Conservation (phyloP, 2,888 invertebrate species). For the Ariolimax columbianus region DNA sequence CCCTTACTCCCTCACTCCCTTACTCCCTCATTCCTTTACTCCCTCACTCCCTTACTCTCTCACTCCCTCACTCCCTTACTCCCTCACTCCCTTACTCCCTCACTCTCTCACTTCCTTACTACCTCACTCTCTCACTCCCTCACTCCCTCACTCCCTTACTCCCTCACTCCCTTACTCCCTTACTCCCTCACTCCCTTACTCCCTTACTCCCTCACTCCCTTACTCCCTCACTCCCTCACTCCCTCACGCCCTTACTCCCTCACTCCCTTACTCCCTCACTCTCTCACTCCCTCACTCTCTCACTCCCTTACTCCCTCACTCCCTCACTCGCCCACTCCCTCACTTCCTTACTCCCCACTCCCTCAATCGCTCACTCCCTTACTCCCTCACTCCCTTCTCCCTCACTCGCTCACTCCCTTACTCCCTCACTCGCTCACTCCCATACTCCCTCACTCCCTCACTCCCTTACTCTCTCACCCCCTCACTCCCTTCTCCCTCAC, state of each 20-base stretch:
- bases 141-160: background rate
- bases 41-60: background rate
- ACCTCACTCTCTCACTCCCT: too few relatives aligned
- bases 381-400: too few relatives aligned
- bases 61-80: too few relatives aligned
- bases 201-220: conserved; percentile 4
- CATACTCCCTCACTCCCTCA: too few relatives aligned
- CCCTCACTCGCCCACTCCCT: too few relatives aligned
- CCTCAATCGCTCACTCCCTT: background rate
- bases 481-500: too few relatives aligned
- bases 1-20: background rate
- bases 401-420: too few relatives aligned
- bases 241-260: background rate
- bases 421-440: too few relatives aligned
- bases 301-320: background rate
- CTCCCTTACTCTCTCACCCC: too few relatives aligned
- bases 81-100: background rate
- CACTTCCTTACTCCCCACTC: background rate
- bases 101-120: background rate
- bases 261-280: conserved; percentile 17
- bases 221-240: too few relatives aligned
- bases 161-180: background rate
- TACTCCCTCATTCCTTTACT: background rate
- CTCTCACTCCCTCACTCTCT: conserved; percentile 23
- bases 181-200: conserved; percentile 14